phyloP scores from a whole-genome alignment of 92 coral and sea anemone genomes.

The Blastomussa wellsi region DNA sequence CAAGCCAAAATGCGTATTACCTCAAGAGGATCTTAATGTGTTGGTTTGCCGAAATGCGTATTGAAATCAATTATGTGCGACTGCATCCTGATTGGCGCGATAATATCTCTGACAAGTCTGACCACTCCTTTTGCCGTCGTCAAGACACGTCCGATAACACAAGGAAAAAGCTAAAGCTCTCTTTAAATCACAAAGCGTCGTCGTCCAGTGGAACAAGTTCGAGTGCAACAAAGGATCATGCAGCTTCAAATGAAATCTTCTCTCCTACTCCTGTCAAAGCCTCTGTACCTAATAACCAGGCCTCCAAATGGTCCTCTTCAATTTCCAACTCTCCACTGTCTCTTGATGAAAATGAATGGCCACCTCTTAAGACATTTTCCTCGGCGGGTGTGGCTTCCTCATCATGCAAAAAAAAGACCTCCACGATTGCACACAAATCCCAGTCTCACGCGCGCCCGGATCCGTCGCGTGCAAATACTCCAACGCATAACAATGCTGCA shows the following conservation, averaged over 20 bases:
- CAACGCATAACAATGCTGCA: too few species aligned
- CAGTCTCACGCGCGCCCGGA: too few species aligned
- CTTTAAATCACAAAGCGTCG: constrained; percentile 8
- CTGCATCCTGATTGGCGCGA: constrained; percentile 13
- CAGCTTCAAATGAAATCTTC: constrained; percentile 9
- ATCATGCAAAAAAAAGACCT: too few species aligned
- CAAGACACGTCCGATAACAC: constrained; percentile 8
- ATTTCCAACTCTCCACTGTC: constrained; percentile 22
- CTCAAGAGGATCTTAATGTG: constrained; percentile 33
- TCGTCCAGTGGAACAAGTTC: constrained; percentile 10
- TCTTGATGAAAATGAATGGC: constrained; percentile 5
- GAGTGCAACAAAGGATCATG: constrained; percentile 19
- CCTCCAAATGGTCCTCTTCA: constrained; percentile 4
- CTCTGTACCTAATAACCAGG: constrained; percentile 4
- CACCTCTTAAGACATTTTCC: constrained; percentile 34
- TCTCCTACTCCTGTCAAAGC: constrained; percentile 16
- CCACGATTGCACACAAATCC: too few species aligned
- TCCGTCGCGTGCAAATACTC: too few species aligned
- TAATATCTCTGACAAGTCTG: constrained; percentile 5
- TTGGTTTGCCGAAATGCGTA: constrained; percentile 36
- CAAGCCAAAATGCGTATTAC: constrained; percentile 29
- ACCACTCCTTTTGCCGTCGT: constrained; percentile 32
- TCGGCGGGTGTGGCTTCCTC: too few species aligned
- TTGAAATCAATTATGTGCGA: constrained; percentile 28
- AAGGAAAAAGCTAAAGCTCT: constrained; percentile 15